These are phyloP conservation scores for Scelioninae gen. 1 DNA, from an alignment of 2,888 invertebrate genomes.

Conservation along the genomic window DNA sequence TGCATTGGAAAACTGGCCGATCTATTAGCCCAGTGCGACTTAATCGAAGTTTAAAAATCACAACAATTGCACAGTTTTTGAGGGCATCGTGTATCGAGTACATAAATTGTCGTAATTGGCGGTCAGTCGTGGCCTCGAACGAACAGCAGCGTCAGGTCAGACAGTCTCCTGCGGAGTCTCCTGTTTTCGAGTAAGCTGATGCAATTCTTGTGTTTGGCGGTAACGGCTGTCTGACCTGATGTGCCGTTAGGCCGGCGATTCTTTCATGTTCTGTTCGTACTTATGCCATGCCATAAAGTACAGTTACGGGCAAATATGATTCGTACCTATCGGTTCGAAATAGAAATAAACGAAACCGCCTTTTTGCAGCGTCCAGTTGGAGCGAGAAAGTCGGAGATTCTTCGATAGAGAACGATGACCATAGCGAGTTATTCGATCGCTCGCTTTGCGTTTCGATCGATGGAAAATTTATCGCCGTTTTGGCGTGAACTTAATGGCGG, in stretches of 20 bases:
- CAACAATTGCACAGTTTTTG: constrained; percentile 26
- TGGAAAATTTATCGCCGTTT: constrained; percentile 11
- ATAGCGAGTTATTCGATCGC: constrained; percentile 1
- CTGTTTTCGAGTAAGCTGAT: constrained; percentile 62
- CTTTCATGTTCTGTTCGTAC: constrained; percentile 55
- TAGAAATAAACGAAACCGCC: constrained; percentile 49
- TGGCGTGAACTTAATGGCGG: not conserved
- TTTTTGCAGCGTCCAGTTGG: constrained; percentile 32
- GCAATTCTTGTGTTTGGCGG: constrained; percentile 65
- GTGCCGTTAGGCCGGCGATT: constrained; percentile 66
- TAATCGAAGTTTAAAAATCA: constrained; percentile 10
- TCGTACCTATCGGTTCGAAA: constrained; percentile 43
- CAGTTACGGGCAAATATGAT: constrained; percentile 65
- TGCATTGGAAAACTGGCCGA: not conserved
- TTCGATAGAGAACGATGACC: constrained; percentile 15
- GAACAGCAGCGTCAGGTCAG: constrained; percentile 59
- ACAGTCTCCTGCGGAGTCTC: constrained; percentile 63
- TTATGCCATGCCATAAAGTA: constrained; percentile 60
- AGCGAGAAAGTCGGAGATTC: constrained; percentile 29
- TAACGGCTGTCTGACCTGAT: constrained; percentile 69
- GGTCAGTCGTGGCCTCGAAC: constrained; percentile 59
- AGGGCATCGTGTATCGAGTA: constrained; percentile 40
- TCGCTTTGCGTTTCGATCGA: constrained; percentile 5
- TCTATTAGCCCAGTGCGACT: not conserved
- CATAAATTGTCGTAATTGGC: constrained; percentile 58